Percentiles rank a stretch among this genome's conserved stretches.
Conservation (phyloP, 1,140 invertebrate genomes). For the Catajapyx aquilonaris region DNA sequence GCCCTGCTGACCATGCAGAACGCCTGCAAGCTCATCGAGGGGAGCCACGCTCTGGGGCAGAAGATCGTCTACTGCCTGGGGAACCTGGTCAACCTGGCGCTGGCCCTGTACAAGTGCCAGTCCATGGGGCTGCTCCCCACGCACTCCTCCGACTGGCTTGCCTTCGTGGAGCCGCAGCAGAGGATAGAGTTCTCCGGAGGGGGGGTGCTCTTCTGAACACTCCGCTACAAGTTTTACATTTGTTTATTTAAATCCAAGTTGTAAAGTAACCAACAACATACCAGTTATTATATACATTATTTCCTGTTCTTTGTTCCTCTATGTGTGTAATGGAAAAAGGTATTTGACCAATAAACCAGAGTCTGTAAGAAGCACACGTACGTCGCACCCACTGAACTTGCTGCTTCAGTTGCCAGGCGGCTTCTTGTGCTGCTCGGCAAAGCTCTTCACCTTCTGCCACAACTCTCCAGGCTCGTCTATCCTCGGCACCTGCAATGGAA, state of each 20-base stretch:
- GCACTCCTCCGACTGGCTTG: conserved; percentile 95
- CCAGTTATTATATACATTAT: background rate
- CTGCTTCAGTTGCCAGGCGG: conserved; percentile 6
- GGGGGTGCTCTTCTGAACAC: conserved; percentile 48
- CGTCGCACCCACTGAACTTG: background rate
- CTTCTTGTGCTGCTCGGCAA: conserved; percentile 41
- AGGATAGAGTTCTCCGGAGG: conserved; percentile 74
- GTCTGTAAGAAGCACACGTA: background rate
- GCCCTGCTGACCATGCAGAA: conserved; percentile 61
- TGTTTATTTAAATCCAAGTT: conserved; percentile 2
- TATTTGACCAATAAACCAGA: background rate
- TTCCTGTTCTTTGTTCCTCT: background rate
- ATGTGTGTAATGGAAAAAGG: background rate
- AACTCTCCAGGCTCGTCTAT: conserved; percentile 54
- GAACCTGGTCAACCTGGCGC: conserved; percentile 74
- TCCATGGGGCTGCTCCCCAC: conserved; percentile 95
- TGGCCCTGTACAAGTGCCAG: conserved; percentile 96
- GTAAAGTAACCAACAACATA: conserved; percentile 5
- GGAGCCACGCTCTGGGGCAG: conserved; percentile 70
- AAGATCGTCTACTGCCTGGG: conserved; percentile 90
- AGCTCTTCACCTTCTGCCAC: conserved; percentile 39
- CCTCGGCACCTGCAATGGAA: conserved; percentile 43
- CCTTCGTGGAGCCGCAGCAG: conserved; percentile 82
- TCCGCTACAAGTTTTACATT: conserved; percentile 5
- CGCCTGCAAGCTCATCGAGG: conserved; percentile 90